phyloP scores from a whole-genome alignment of 2,888 invertebrate species.

The Steromphala cineraria region DNA sequence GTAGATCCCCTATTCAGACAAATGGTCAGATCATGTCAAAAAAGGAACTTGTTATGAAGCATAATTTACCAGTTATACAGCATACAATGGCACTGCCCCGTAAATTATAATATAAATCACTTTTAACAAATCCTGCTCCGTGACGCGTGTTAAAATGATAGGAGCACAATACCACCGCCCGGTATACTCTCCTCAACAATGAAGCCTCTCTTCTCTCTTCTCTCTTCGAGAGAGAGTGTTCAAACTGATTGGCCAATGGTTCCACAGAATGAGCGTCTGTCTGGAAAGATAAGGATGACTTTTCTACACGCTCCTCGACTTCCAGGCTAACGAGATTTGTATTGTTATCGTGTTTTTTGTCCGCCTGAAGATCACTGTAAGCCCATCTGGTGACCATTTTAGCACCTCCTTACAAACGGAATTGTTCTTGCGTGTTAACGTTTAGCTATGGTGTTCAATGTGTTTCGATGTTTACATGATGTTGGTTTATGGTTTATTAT shows the following conservation, averaged over 20 bases:
- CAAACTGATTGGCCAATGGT: no score
- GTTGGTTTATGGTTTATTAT: no score
- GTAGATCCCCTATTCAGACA: neutral
- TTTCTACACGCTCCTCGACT: neutral
- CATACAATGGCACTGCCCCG: neutral
- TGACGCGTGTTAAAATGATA: neutral
- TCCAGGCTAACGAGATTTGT: neutral
- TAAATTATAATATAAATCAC: neutral
- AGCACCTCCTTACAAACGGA: no score
- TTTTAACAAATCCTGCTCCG: neutral
- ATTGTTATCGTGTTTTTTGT: neutral
- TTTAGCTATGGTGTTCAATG: no score
- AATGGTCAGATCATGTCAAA: neutral
- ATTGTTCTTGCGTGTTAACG: no score
- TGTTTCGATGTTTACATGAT: no score
- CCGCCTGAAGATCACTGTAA: neutral
- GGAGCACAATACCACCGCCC: neutral
- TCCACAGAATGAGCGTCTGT: no score
- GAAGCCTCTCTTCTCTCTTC: no score
- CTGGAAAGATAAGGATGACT: neutral
- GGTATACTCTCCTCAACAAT: no score
- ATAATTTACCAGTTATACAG: constrained; percentile 11
- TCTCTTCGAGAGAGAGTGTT: no score
- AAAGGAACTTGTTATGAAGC: neutral
- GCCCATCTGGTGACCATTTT: constrained; percentile 1